Evolutionary conservation across 2,888 invertebrate species (phyloP).

Genomic region (Erebia palarica): DNA sequence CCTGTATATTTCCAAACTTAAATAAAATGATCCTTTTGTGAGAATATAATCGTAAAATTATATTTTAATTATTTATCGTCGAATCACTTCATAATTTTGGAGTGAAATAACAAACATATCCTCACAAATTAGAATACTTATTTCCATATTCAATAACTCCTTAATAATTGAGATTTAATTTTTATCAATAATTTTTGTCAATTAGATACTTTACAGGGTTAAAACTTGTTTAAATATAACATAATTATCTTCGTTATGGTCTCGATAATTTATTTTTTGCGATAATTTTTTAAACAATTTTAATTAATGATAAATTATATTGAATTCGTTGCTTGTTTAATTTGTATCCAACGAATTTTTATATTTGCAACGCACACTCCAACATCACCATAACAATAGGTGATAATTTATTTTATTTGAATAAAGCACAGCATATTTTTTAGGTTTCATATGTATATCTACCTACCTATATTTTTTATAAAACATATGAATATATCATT

Average conservation of each 20-base stretch:
- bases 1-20: conserved; percentile 21
- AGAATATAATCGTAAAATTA: conserved; percentile 2
- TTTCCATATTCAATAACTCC: conserved; percentile 35
- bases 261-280: conserved; percentile 30
- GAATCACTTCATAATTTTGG: neutral
- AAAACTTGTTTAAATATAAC: conserved; percentile 62
- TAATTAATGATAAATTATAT: no score
- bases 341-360: no score
- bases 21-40: conserved; percentile 1
- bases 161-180: conserved; percentile 57
- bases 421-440: no score
- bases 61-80: neutral
- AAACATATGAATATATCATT: neutral
- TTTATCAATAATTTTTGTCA: conserved; percentile 76
- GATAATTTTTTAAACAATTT: no score
- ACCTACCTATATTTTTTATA: neutral
- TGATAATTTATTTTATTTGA: no score
- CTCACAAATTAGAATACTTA: neutral
- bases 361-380: no score
- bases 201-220: conserved; percentile 78
- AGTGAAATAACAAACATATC: neutral
- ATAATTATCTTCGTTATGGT: conserved; percentile 57
- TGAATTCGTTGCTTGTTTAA: no score
- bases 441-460: no score
- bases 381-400: no score